These are phyloP conservation scores for Megalopta genalis DNA, from an alignment of 1,140 invertebrate genomes.

Conservation along the genomic window DNA sequence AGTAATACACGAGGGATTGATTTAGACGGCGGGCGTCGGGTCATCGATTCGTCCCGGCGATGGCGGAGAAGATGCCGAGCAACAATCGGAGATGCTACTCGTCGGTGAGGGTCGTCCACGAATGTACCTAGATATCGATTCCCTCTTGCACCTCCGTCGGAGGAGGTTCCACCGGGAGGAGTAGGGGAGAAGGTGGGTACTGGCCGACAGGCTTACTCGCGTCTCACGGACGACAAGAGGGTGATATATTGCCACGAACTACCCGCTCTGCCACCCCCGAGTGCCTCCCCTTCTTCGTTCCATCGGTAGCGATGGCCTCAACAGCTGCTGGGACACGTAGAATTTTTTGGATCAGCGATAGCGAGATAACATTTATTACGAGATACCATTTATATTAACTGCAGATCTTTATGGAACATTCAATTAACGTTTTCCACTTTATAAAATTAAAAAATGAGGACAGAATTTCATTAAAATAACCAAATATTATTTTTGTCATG, in stretches of 20 bases:
- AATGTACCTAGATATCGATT: constrained; percentile 63
- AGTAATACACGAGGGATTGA: no score
- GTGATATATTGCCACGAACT: constrained; percentile 73
- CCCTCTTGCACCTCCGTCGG: constrained; percentile 52
- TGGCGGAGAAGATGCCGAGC: constrained; percentile 13
- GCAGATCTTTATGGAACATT: no score
- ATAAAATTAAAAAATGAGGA: no score
- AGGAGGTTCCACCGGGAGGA: constrained; percentile 30
- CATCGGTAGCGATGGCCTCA: constrained; percentile 54
- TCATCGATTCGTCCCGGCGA: constrained; percentile 22
- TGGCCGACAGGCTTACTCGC: constrained; percentile 72
- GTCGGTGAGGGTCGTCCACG: constrained; percentile 43
- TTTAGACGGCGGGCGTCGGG: neutral
- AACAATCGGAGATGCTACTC: constrained; percentile 36
- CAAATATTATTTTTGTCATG: no score
- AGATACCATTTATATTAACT: no score
- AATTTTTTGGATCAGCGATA: no score
- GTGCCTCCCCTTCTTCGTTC: constrained; percentile 44
- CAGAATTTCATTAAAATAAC: no score
- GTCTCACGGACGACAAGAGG: constrained; percentile 76
- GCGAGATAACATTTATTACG: no score
- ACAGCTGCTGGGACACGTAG: no score
- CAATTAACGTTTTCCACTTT: no score
- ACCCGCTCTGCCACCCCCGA: constrained; percentile 49
- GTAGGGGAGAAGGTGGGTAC: constrained; percentile 60